phyloP scores from a whole-genome alignment of 2,797 vertebrate genomes.

The Gorsachius magnificus region DNA sequence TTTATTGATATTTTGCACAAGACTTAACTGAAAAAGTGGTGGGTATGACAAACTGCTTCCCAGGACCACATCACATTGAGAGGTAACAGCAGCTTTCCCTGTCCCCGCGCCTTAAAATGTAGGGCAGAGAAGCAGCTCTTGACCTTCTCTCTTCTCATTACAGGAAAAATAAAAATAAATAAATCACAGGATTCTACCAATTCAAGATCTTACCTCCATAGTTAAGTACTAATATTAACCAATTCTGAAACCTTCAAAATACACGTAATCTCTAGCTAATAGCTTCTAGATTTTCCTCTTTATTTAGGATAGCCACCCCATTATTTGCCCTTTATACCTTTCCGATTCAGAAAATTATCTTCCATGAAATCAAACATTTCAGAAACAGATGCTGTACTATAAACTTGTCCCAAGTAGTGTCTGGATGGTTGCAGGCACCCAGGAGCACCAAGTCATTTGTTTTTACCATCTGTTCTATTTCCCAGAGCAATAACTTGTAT shows the following conservation, averaged over 20 bases:
- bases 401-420: conserved; percentile 37
- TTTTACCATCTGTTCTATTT: conserved; percentile 68
- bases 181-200: neutral
- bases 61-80: neutral
- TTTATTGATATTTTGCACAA: neutral
- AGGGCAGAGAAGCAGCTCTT: neutral
- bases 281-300: neutral
- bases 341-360: neutral
- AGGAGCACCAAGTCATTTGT: conserved; percentile 67
- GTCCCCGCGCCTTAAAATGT: neutral
- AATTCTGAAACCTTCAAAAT: neutral
- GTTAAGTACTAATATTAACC: neutral
- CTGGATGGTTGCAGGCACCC: conserved; percentile 46
- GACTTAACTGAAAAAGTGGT: neutral
- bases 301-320: neutral
- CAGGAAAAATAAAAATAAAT: neutral
- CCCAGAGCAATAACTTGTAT: conserved; percentile 61
- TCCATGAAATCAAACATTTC: neutral
- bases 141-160: neutral
- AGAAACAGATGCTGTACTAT: conserved; percentile 32
- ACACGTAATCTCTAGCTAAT: neutral
- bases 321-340: neutral
- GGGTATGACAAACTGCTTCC: neutral
- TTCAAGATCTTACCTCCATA: neutral
- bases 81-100: neutral